Conservation (phyloP, 2,888 invertebrate genomes). For the Myopa tessellatipennis region DNA sequence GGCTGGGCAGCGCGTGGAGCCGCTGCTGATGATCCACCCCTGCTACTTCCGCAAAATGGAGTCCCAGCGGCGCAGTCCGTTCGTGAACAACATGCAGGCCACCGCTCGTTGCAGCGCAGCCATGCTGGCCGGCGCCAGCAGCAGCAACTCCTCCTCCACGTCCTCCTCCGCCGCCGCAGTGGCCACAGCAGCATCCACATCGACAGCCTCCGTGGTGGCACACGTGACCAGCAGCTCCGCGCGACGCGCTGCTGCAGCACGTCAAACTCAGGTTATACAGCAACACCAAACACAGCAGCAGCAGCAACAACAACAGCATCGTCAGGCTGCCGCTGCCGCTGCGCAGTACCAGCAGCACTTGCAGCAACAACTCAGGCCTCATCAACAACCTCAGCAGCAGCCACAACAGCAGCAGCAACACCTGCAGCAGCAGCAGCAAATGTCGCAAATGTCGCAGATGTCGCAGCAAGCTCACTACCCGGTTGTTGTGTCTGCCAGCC, state of each 20-base stretch:
- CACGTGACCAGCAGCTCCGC: conserved; percentile 55
- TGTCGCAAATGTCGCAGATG: conserved; percentile 65
- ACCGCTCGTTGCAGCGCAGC: conserved; percentile 69
- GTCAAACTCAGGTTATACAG: conserved; percentile 50
- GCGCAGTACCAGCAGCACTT: conserved; percentile 48
- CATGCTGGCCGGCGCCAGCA: conserved; percentile 52
- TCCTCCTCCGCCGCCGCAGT: conserved; percentile 41
- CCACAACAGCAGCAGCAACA: conserved; percentile 30
- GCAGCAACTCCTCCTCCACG: conserved; percentile 37
- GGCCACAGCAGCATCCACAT: conserved; percentile 50
- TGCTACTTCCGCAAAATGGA: conserved; percentile 90
- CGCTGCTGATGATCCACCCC: conserved; percentile 89
- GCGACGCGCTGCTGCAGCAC: conserved; percentile 52
- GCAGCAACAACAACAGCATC: conserved; percentile 49
- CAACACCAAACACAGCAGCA: conserved; percentile 57
- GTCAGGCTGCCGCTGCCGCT: conserved; percentile 46
- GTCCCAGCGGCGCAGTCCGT: conserved; percentile 83
- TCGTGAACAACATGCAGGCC: conserved; percentile 84
- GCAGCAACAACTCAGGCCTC: conserved; percentile 50
- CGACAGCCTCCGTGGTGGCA: conserved; percentile 45
- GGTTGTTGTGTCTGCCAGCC: conserved; percentile 48
- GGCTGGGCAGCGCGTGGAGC: conserved; percentile 84
- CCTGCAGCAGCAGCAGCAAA: conserved; percentile 56
- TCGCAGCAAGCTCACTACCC: conserved; percentile 65
- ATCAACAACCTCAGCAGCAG: conserved; percentile 50